Conservation (phyloP, 1,140 invertebrate species). For the Cydia splendana region DNA sequence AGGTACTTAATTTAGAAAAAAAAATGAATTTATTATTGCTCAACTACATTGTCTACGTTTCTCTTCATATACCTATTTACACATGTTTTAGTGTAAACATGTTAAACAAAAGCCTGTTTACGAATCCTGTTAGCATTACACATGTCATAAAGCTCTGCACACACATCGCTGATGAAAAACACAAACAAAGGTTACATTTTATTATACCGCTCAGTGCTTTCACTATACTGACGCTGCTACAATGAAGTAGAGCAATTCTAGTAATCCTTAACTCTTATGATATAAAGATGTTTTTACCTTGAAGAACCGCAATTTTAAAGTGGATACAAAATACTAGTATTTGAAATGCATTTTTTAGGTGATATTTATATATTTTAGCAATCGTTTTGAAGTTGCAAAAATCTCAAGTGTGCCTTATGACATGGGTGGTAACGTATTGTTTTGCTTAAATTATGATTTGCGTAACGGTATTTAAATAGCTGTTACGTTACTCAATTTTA, state of each 20-base stretch:
- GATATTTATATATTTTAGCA: background rate
- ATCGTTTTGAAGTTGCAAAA: background rate
- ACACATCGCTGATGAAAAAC: constrained; percentile 1
- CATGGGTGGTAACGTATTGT: background rate
- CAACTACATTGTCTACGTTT: background rate
- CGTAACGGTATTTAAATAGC: background rate
- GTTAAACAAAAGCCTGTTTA: constrained; percentile 27
- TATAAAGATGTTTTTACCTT: background rate
- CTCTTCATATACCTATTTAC: constrained; percentile 17
- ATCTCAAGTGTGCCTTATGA: background rate
- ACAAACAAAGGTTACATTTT: constrained; percentile 29
- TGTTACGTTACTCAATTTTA: constrained; percentile 22
- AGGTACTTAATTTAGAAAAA: no score
- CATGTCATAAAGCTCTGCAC: background rate
- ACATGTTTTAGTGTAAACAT: constrained; percentile 16
- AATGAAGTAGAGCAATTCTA: background rate
- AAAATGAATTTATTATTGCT: background rate
- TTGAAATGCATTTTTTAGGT: constrained; percentile 8
- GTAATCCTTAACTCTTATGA: background rate
- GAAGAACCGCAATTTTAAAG: background rate
- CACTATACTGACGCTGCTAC: background rate
- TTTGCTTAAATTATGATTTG: background rate
- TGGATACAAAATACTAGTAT: background rate
- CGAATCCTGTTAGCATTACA: background rate
- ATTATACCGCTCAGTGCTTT: background rate